A percentile compares a stretch with the other conserved stretches of the same genome.
Evolutionary conservation across 2,113 vertebrate species (phyloP).

Genomic region (Syngnathoides biaculeatus): DNA sequence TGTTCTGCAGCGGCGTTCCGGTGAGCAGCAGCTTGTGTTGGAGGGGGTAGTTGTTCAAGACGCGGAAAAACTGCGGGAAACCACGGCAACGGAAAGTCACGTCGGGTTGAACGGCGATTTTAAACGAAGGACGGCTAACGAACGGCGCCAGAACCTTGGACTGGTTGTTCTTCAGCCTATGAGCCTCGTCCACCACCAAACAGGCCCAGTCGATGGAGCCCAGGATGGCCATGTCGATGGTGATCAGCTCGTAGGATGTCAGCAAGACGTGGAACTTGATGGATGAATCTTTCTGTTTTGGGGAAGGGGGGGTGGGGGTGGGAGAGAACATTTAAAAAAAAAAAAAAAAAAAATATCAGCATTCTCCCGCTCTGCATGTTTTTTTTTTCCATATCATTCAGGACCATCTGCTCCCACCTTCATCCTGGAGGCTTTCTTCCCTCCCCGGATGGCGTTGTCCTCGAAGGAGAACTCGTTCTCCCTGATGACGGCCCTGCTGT

Average conservation of each 20-base stretch:
- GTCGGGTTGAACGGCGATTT: not conserved
- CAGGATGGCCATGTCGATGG: conserved; percentile 95
- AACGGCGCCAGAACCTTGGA: conserved; percentile 79
- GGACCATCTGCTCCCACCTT: conserved; percentile 75
- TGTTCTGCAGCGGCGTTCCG: conserved; percentile 94
- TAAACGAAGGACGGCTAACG: not conserved
- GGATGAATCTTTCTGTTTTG: conserved; percentile 88
- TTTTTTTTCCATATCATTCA: no score
- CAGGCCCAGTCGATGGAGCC: conserved; percentile 98
- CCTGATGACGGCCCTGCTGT: conserved; percentile 93
- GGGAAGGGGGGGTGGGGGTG: not conserved
- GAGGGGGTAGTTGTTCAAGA: conserved; percentile 92
- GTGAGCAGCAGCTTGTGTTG: conserved; percentile 95
- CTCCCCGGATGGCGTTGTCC: conserved; percentile 93
- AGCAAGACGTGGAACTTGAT: conserved; percentile 95
- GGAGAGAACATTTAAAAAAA: no score
- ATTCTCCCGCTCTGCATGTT: no score
- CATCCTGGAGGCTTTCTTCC: conserved; percentile 95
- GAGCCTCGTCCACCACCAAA: conserved; percentile 95
- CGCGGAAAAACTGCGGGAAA: conserved; percentile 86
- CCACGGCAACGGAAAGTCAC: not conserved
- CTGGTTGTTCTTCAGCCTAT: conserved; percentile 97
- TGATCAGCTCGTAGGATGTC: conserved; percentile 95
- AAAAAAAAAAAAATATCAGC: no score
- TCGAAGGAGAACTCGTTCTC: conserved; percentile 98